Evolutionary conservation across 2,113 vertebrate species (phyloP).

Genomic region (Misgurnus mizolepis): DNA sequence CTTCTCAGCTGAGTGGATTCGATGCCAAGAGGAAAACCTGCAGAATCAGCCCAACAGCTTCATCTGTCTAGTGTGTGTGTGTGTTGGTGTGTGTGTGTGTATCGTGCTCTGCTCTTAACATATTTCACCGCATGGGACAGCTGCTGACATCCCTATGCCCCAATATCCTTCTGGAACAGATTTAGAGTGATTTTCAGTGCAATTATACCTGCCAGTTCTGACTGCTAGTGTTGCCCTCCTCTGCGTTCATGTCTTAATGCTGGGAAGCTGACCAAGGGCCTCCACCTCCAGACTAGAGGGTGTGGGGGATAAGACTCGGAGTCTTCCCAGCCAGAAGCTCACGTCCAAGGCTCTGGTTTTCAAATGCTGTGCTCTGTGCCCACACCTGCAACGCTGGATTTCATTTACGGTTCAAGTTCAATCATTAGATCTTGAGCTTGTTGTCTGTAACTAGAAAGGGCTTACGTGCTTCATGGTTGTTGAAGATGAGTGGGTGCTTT

Average conservation of each 20-base stretch:
- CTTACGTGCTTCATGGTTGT: conserved; percentile 58
- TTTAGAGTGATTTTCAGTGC: conserved; percentile 79
- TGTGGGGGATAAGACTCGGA: not conserved
- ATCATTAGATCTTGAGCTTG: conserved; percentile 65
- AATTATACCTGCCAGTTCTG: conserved; percentile 78
- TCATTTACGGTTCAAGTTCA: conserved; percentile 70
- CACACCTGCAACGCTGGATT: conserved; percentile 51
- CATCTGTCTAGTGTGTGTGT: conserved; percentile 65
- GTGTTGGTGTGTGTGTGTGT: conserved; percentile 48
- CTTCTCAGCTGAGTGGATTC: conserved; percentile 75
- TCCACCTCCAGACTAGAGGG: conserved; percentile 40
- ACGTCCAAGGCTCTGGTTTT: not conserved
- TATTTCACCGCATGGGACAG: conserved; percentile 71
- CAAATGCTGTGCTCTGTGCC: not conserved
- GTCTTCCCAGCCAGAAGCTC: not conserved
- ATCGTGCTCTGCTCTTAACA: conserved; percentile 61
- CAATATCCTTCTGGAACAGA: conserved; percentile 71
- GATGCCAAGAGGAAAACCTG: conserved; percentile 74
- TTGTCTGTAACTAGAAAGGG: conserved; percentile 59
- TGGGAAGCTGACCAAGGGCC: conserved; percentile 51
- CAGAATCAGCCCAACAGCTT: conserved; percentile 76
- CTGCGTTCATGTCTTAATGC: conserved; percentile 71
- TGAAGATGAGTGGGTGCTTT: conserved; percentile 43
- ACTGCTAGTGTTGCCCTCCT: conserved; percentile 70
- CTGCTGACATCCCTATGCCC: conserved; percentile 69